Evolutionary conservation across 2,797 vertebrate species (phyloP).

Genomic region (Chrysolophus pictus): DNA sequence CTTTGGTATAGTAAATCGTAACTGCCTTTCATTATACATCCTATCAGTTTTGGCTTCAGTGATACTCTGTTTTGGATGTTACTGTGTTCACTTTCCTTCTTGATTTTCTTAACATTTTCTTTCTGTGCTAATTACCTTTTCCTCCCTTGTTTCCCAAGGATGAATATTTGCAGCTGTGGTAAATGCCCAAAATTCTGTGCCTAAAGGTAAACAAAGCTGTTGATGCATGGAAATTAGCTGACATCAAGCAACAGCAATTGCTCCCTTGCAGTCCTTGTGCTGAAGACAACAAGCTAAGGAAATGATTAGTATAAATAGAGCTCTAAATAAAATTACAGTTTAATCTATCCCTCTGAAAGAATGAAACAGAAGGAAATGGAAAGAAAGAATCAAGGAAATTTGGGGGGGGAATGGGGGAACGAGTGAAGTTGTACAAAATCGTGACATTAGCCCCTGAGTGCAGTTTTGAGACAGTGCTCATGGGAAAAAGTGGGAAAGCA

Average conservation of each 20-base stretch:
- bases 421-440: background rate
- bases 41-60: background rate
- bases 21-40: rapidly evolving
- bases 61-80: background rate
- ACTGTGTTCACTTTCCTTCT: background rate
- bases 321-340: background rate
- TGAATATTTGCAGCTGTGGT: background rate
- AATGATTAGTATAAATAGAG: background rate
- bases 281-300: background rate
- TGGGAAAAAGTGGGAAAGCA: background rate
- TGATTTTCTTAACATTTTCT: background rate
- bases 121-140: background rate
- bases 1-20: background rate
- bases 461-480: rapidly evolving
- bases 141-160: background rate
- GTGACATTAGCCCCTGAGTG: background rate
- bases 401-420: rapidly evolving
- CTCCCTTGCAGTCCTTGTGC: background rate
- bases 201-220: background rate
- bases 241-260: background rate
- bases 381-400: background rate
- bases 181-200: background rate
- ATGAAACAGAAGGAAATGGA: background rate
- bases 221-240: background rate
- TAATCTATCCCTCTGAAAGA: background rate